Evolutionary conservation across 1,140 invertebrate genomes (phyloP).

Genomic region (Lordiphosa collinella): DNA sequence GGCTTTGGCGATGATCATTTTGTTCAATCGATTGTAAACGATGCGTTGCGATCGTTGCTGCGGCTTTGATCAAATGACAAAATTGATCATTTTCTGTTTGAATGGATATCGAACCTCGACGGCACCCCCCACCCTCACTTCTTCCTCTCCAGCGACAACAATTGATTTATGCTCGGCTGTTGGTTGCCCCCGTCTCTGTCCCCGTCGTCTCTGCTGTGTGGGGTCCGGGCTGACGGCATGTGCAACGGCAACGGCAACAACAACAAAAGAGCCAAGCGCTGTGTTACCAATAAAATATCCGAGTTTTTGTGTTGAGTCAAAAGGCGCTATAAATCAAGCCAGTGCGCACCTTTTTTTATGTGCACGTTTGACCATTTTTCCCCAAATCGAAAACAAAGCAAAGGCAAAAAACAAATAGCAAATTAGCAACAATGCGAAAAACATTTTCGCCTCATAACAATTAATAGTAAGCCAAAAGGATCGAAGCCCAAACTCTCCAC

Average conservation of each 20-base stretch:
- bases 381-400: slow-evolving; percentile 20
- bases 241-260: slow-evolving; percentile 27
- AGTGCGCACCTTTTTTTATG: slow-evolving; percentile 54
- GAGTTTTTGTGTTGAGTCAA: slow-evolving; percentile 70
- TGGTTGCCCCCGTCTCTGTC: slow-evolving; percentile 6
- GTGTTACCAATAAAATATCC: slow-evolving; percentile 69
- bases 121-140: background rate
- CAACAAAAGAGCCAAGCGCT: slow-evolving; percentile 24
- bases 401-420: slow-evolving; percentile 33
- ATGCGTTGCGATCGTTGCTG: slow-evolving; percentile 75
- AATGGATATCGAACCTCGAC: slow-evolving; percentile 58
- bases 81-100: slow-evolving; percentile 79
- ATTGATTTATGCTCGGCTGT: slow-evolving; percentile 64
- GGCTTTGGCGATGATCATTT: slow-evolving; percentile 67
- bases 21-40: slow-evolving; percentile 76
- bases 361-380: slow-evolving; percentile 29
- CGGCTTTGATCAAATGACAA: slow-evolving; percentile 79
- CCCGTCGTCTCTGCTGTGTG: slow-evolving; percentile 43
- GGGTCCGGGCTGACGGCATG: slow-evolving; percentile 51
- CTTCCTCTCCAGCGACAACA: slow-evolving; percentile 41
- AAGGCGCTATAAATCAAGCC: slow-evolving; percentile 74
- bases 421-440: slow-evolving; percentile 67
- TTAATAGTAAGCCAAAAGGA: slow-evolving; percentile 57
- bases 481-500: slow-evolving; percentile 4
- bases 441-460: slow-evolving; percentile 69